phyloP scores from a whole-genome alignment of 2,113 vertebrate genomes.

The Pholis gunnellus region DNA sequence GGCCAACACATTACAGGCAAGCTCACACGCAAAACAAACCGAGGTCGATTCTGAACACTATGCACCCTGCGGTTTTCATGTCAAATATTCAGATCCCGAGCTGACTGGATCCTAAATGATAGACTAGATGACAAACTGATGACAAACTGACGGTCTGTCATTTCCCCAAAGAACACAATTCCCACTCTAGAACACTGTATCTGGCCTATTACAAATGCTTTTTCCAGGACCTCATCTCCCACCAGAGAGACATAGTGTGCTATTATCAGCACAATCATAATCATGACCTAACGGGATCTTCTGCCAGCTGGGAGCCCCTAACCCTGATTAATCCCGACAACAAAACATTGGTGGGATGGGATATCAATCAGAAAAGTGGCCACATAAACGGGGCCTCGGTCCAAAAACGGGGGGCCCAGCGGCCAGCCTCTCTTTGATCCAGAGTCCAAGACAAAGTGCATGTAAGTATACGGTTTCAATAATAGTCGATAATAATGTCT shows the following conservation, averaged over 20 bases:
- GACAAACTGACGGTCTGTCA: conserved; percentile 13
- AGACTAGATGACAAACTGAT: conserved; percentile 46
- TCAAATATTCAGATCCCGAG: conserved; percentile 25
- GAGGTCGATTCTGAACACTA: neutral
- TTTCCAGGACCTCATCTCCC: conserved; percentile 65
- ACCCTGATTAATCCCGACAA: conserved; percentile 51
- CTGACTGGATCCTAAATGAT: conserved; percentile 33
- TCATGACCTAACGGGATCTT: conserved; percentile 57
- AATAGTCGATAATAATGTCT: conserved; percentile 48
- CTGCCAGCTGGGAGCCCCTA: conserved; percentile 46
- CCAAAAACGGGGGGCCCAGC: conserved; percentile 31
- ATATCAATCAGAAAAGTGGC: conserved; percentile 55
- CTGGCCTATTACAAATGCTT: conserved; percentile 50
- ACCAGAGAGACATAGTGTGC: conserved; percentile 14
- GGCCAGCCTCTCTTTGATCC: conserved; percentile 54
- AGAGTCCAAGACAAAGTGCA: conserved; percentile 59
- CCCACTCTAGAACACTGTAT: conserved; percentile 43
- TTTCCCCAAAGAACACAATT: conserved; percentile 36
- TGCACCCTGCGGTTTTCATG: conserved; percentile 37
- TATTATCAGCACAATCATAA: conserved; percentile 68
- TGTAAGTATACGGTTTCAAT: conserved; percentile 63
- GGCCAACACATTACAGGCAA: conserved; percentile 21
- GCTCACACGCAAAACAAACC: neutral
- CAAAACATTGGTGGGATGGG: conserved; percentile 63
- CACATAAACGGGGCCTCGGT: conserved; percentile 34